These are phyloP conservation scores for Melitaea cinxia DNA, from an alignment of 1,140 invertebrate species.

Conservation along the genomic window DNA sequence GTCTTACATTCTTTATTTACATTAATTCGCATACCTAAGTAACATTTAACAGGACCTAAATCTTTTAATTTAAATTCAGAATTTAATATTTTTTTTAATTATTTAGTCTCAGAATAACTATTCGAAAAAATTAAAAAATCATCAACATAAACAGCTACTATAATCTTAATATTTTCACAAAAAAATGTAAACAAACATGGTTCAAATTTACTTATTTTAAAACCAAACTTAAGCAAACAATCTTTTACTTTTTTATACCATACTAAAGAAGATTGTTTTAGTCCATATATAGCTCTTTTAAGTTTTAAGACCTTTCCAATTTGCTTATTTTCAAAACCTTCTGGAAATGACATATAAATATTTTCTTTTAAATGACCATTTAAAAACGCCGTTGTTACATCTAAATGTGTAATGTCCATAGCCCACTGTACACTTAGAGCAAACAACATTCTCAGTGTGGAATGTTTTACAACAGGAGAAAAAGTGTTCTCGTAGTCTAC, in stretches of 20 bases:
- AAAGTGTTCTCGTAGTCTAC: constrained; percentile 41
- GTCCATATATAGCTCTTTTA: constrained; percentile 13
- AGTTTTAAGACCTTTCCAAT: neutral
- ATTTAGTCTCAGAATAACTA: neutral
- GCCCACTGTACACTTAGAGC: neutral
- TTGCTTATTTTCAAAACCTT: neutral
- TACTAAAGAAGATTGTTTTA: constrained; percentile 8
- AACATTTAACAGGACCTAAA: neutral
- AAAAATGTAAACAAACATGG: constrained; percentile 14
- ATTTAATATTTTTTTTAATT: constrained; percentile 5
- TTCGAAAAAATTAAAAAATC: constrained; percentile 10
- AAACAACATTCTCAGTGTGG: constrained; percentile 29
- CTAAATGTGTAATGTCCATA: constrained; percentile 1
- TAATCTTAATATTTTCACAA: neutral
- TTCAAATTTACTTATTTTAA: neutral
- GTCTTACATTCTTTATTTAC: neutral
- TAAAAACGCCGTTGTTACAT: constrained; percentile 2
- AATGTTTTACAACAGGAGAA: constrained; percentile 28
- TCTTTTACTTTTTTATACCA: constrained; percentile 14
- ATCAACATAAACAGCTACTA: constrained; percentile 22
- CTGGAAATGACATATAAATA: neutral
- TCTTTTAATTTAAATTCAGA: neutral
- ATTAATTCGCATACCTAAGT: neutral
- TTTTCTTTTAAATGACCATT: neutral
- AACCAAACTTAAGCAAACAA: neutral